Conservation (phyloP, 2,113 vertebrate species). For the Leptobrachium leishanense region DNA sequence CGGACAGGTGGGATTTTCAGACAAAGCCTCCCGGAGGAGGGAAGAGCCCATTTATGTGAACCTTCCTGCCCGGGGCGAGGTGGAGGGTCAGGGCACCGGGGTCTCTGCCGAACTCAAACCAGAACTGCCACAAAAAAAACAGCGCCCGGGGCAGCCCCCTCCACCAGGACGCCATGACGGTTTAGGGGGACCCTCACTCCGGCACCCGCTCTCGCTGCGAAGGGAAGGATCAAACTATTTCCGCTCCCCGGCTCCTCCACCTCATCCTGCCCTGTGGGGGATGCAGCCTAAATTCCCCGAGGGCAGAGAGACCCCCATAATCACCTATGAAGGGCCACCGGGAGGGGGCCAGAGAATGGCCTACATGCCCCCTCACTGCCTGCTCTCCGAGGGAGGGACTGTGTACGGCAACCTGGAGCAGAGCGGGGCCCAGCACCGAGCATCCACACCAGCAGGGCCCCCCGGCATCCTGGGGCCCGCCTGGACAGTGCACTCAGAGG, state of each 20-base stretch:
- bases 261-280: slow-evolving; percentile 53
- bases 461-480: slow-evolving; percentile 67
- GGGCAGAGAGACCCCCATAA: slow-evolving; percentile 23
- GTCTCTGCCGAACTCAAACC: slow-evolving; percentile 50
- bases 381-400: slow-evolving; percentile 34
- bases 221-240: slow-evolving; percentile 33
- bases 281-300: slow-evolving; percentile 54
- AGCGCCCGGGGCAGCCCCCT: slow-evolving; percentile 58
- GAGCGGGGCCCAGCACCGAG: slow-evolving; percentile 59
- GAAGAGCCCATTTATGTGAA: slow-evolving; percentile 77
- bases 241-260: slow-evolving; percentile 39
- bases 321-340: slow-evolving; percentile 17
- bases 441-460: slow-evolving; percentile 56
- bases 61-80: slow-evolving; percentile 55
- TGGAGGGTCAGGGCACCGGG: slow-evolving; percentile 41
- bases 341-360: slow-evolving; percentile 40
- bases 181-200: not conserved
- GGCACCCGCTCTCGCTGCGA: slow-evolving; percentile 4
- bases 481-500: slow-evolving; percentile 73
- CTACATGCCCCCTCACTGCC: slow-evolving; percentile 51
- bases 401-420: slow-evolving; percentile 67
- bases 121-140: slow-evolving; percentile 65
- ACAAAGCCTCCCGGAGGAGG: slow-evolving; percentile 44
- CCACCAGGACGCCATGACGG: slow-evolving; percentile 16
- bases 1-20: slow-evolving; percentile 24